These are phyloP conservation scores for Tridacna gigas DNA, from an alignment of 2,888 invertebrate species.

Conservation along the genomic window DNA sequence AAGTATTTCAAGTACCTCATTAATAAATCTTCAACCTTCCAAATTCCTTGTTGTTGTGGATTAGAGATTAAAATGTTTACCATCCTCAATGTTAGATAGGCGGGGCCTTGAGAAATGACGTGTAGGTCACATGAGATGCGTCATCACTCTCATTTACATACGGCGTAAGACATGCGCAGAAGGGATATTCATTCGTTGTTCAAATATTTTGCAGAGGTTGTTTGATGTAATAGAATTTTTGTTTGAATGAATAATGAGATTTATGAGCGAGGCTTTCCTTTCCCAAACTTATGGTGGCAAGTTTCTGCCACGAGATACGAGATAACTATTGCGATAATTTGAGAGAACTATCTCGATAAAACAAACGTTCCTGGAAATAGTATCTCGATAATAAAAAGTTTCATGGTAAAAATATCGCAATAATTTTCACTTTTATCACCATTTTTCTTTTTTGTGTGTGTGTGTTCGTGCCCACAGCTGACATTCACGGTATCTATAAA, in stretches of 20 bases:
- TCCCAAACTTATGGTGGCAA: no score
- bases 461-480: no score
- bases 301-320: no score
- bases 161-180: slow-evolving; percentile 15
- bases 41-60: neutral
- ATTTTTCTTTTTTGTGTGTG: no score
- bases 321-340: no score
- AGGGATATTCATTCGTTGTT: slow-evolving; percentile 5
- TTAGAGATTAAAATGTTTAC: neutral
- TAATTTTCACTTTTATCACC: no score
- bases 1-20: slow-evolving; percentile 7
- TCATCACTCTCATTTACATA: neutral
- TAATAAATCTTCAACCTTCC: neutral
- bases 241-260: slow-evolving; percentile 50
- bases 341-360: no score
- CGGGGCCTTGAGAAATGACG: neutral
- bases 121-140: slow-evolving; percentile 17
- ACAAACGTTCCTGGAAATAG: no score
- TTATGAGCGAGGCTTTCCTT: slow-evolving; percentile 17
- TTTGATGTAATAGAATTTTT: slow-evolving; percentile 47
- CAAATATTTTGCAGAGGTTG: slow-evolving; percentile 32
- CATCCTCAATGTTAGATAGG: neutral
- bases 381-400: no score
- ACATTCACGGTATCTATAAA: no score
- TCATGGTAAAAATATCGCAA: no score